Base-by-base conservation (phyloP, 1,140 invertebrate species). In the Odontomachus brunneus region DNA sequence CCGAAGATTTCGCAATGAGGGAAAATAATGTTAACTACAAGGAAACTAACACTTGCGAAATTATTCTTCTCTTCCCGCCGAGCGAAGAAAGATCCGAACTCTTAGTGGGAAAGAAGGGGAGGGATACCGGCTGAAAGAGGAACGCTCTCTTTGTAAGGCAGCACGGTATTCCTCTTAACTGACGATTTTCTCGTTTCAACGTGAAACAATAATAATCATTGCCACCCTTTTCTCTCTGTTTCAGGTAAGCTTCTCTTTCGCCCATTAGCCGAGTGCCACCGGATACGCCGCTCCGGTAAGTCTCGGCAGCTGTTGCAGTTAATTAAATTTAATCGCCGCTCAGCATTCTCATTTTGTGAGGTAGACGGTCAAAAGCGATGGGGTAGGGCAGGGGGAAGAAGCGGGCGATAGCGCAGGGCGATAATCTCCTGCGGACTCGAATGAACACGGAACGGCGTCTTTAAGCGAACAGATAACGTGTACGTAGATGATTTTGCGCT, bases 281-380 rank as follows among this genome's bases (percentile, higher is more conserved):
- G 55, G 67, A 60, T 71, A 81, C 38, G 33, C 19, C 26, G 29
- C 26, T 49, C 48, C 53, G 26, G 84, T 86, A 87, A 86, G 85
- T 83, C 57, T 44, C 33, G 49, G 55, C 69, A 85, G 51, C 62
- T 85, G 80, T 73, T 87, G 55, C 80, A 71, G 48, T 67, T 87
- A 86, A 86, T 86, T 76, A 83, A 87, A 83, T 57, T 85, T 85
- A 85, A 86, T 85, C 81, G 38, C 17, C 49, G 33, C 49, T 55
- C 69, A 62, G 71, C n/a, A 75, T 69, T 65, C 80, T 82, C 55
- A 59, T 49, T 82, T 49, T 44, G 60, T 29, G 63, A 85, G 53
- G 65, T 63, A 26, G 59, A 69, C 22, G 48, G 53, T 69, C 75
- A 57, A 69, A 69, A 44, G 38, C 38, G 9, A 44, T 7, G 38